Evolutionary conservation across 2,797 vertebrate genomes (phyloP).

Genomic region (Halcyon chelicuti): DNA sequence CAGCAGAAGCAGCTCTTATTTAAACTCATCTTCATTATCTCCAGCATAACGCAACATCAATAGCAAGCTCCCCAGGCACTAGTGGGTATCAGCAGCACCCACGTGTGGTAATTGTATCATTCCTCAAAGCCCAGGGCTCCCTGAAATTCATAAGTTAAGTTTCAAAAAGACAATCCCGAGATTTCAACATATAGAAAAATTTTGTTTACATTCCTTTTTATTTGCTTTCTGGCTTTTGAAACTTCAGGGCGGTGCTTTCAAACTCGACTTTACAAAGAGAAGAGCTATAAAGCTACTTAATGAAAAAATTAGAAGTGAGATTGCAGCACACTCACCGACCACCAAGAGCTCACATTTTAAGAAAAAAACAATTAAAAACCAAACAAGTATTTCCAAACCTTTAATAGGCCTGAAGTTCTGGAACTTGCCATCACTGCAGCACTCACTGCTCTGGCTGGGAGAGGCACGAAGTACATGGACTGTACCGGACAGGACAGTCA

Average conservation of each 20-base stretch:
- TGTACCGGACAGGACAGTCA: fast-evolving
- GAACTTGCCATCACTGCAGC: not conserved
- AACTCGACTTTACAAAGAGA: not conserved
- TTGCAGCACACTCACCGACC: fast-evolving
- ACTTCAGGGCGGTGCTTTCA: not conserved
- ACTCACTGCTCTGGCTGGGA: fast-evolving
- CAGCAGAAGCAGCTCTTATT: not conserved
- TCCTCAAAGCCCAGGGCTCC: not conserved
- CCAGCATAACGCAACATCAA: not conserved
- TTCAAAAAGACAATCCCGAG: not conserved
- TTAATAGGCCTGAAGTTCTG: not conserved
- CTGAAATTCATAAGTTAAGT: not conserved
- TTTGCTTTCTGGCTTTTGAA: not conserved
- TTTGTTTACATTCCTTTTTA: fast-evolving
- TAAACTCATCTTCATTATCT: not conserved
- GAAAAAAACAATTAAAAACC: not conserved
- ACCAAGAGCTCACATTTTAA: not conserved
- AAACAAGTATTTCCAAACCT: not conserved
- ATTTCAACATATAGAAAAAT: fast-evolving
- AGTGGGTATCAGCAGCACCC: not conserved
- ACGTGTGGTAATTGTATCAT: fast-evolving
- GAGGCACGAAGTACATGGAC: fast-evolving
- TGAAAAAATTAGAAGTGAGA: not conserved
- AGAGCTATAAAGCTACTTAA: not conserved
- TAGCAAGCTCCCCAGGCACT: not conserved